Evolutionary conservation across 2,888 invertebrate genomes (phyloP).

Genomic region (Troglohyphantes excavatus): DNA sequence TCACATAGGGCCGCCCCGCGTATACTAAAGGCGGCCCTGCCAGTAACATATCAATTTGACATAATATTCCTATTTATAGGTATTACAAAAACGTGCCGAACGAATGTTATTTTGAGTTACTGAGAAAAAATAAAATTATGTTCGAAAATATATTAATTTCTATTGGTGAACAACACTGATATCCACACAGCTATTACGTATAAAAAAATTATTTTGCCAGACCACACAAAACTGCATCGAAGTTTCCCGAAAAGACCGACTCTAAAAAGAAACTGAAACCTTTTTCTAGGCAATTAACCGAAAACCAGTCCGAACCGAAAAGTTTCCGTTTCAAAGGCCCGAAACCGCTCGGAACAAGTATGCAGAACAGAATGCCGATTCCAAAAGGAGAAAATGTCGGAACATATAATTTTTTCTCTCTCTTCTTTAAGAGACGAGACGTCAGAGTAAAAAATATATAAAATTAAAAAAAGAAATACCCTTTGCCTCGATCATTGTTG

Average conservation of each 20-base stretch:
- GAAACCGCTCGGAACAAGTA: neutral
- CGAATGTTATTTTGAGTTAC: no score
- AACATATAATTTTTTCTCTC: neutral
- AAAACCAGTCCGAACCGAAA: neutral
- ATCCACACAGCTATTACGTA: no score
- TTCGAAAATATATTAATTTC: no score
- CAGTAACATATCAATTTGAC: no score
- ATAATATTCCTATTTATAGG: no score
- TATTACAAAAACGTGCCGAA: no score
- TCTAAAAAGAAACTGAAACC: neutral
- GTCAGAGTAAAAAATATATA: no score
- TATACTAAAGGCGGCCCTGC: no score
- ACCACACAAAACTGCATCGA: neutral
- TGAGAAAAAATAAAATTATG: no score
- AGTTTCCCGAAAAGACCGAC: neutral
- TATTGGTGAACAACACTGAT: no score
- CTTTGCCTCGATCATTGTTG: neutral
- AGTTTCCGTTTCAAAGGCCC: neutral
- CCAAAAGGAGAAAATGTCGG: neutral
- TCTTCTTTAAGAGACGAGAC: neutral
- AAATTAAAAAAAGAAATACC: neutral
- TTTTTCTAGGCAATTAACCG: neutral
- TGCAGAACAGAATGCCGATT: neutral
- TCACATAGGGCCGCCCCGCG: no score
- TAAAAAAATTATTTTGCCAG: no score